phyloP scores from a whole-genome alignment of 2,113 vertebrate genomes.

The Myiozetetes cayanensis region DNA sequence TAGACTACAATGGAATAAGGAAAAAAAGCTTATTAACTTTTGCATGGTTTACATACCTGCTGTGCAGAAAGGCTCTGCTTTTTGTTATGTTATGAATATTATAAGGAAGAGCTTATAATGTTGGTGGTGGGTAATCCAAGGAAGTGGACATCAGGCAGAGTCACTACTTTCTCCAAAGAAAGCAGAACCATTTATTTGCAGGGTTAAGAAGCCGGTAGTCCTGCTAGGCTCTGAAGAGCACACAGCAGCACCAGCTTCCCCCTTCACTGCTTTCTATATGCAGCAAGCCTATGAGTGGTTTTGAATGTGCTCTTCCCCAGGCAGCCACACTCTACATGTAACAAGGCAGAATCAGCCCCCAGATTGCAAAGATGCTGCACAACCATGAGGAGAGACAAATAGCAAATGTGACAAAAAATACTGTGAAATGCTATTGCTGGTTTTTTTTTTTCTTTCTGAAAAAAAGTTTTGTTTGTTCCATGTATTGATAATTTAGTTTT shows the following conservation, averaged over 20 bases:
- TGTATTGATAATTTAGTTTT: not conserved
- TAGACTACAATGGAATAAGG: not conserved
- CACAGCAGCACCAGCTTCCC: not conserved
- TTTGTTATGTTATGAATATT: not conserved
- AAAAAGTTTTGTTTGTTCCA: not conserved
- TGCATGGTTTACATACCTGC: not conserved
- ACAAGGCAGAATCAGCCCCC: not conserved
- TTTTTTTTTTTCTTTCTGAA: not conserved
- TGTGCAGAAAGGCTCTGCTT: not conserved
- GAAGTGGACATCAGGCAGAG: not conserved
- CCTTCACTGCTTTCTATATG: not conserved
- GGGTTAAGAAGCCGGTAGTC: not conserved
- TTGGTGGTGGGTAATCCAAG: not conserved
- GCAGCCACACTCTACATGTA: rapidly evolving
- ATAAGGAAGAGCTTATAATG: not conserved
- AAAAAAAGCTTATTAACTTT: not conserved
- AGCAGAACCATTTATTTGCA: not conserved
- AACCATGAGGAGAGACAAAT: not conserved
- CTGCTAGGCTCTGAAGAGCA: not conserved
- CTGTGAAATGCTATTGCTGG: not conserved
- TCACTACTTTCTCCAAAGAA: not conserved
- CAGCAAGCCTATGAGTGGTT: not conserved
- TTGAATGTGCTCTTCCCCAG: not conserved
- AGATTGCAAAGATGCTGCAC: not conserved
- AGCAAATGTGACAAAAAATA: not conserved